Evolutionary conservation across 2,113 vertebrate genomes (phyloP).

Genomic region (Heliornis fulica): DNA sequence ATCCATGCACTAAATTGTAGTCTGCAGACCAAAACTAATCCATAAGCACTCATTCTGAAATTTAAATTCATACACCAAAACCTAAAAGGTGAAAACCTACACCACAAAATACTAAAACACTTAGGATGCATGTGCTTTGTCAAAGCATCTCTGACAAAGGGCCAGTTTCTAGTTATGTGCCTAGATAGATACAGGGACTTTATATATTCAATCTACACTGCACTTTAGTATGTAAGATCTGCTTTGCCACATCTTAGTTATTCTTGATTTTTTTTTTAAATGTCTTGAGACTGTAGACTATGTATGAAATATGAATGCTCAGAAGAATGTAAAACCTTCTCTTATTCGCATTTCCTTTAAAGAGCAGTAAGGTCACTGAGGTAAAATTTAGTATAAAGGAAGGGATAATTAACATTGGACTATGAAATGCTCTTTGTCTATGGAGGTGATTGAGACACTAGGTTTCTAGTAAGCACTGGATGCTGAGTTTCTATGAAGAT

Average conservation of each 20-base stretch:
- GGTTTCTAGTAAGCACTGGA: background rate
- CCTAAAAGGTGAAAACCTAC: background rate
- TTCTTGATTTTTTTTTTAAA: constrained; percentile 29
- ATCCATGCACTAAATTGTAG: constrained; percentile 41
- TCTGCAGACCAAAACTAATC: constrained; percentile 38
- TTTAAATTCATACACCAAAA: constrained; percentile 20
- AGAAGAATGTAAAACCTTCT: background rate
- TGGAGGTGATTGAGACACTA: background rate
- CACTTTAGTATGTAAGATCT: constrained; percentile 20
- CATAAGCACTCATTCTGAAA: constrained; percentile 32
- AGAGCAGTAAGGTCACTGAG: background rate
- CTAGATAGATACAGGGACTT: background rate
- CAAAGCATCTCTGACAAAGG: background rate
- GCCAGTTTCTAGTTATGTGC: background rate
- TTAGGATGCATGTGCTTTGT: background rate
- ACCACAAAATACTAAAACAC: background rate
- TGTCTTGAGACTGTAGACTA: background rate
- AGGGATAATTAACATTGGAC: background rate
- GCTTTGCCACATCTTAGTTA: background rate
- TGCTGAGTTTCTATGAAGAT: background rate
- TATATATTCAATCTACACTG: background rate
- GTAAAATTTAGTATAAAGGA: background rate
- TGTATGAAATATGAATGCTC: background rate
- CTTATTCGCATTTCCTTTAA: background rate
- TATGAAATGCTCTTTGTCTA: background rate